Evolutionary conservation across 2,113 vertebrate genomes (phyloP).

Genomic region (Coregonus clupeaformis): DNA sequence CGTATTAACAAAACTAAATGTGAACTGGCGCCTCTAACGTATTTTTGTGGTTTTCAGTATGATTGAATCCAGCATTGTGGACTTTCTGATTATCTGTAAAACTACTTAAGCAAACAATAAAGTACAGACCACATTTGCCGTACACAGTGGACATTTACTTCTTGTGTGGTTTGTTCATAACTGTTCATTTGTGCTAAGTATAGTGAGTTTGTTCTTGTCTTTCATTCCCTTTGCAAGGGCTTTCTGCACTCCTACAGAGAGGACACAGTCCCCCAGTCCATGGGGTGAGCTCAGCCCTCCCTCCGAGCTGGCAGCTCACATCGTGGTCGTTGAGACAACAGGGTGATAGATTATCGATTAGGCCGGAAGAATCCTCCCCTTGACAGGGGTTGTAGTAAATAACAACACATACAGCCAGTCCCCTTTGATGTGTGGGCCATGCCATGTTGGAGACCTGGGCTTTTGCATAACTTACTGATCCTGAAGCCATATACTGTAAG

Average conservation of each 20-base stretch:
- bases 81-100: background rate
- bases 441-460: background rate
- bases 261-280: background rate
- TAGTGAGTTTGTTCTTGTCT: background rate
- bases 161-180: background rate
- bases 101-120: background rate
- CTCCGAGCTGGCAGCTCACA: background rate
- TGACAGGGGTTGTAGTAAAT: constrained; percentile 9
- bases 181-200: background rate
- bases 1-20: no score
- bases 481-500: background rate
- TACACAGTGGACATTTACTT: background rate
- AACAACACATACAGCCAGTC: constrained; percentile 6
- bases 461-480: background rate
- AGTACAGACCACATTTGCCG: background rate
- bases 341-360: constrained; percentile 7
- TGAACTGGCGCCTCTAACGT: background rate
- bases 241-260: background rate
- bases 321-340: constrained; percentile 4
- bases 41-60: background rate
- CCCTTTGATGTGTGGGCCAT: constrained; percentile 13
- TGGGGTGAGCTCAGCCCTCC: background rate
- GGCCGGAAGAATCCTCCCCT: background rate
- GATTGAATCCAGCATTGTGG: background rate
- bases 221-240: background rate